Evolutionary conservation across 92 coral and sea anemone genomes (phyloP).

Genomic region (Galaxea fascicularis): DNA sequence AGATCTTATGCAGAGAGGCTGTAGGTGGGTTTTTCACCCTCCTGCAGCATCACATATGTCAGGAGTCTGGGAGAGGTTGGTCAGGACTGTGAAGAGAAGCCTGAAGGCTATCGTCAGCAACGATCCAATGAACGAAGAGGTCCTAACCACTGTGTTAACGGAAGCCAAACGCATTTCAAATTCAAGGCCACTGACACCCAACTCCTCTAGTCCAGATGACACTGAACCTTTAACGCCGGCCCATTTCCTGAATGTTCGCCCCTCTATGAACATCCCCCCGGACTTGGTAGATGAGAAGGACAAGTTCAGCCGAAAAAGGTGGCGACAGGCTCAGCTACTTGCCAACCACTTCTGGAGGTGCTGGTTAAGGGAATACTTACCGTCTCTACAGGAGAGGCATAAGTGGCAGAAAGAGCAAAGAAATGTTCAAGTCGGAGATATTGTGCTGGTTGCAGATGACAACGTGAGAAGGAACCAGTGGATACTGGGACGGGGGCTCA

Average conservation of each 20-base stretch:
- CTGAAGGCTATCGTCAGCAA: constrained; percentile 62
- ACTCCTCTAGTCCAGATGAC: constrained; percentile 46
- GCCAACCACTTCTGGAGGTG: constrained; percentile 17
- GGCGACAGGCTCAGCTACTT: constrained; percentile 70
- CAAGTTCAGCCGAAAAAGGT: constrained; percentile 60
- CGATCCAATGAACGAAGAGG: constrained; percentile 56
- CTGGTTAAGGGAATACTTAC: constrained; percentile 60
- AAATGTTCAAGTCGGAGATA: constrained; percentile 41
- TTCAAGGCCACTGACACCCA: constrained; percentile 62
- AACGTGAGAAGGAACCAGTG: constrained; percentile 49
- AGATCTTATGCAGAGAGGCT: constrained; percentile 54
- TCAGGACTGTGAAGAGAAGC: constrained; percentile 63
- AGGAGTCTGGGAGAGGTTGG: constrained; percentile 77
- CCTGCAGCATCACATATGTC: constrained; percentile 76
- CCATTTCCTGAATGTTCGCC: constrained; percentile 39
- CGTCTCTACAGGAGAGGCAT: constrained; percentile 51
- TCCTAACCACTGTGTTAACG: constrained; percentile 63
- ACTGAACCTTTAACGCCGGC: constrained; percentile 44
- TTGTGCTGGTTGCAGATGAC: constrained; percentile 62
- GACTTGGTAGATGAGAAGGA: constrained; percentile 47
- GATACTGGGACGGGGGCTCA: constrained; percentile 13
- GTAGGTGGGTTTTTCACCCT: constrained; percentile 72
- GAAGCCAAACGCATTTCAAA: constrained; percentile 73
- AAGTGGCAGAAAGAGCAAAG: constrained; percentile 57
- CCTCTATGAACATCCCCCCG: constrained; percentile 54